Evolutionary conservation across 2,888 invertebrate genomes (phyloP), one percentile per base, ranked within the genome.

Genomic region (Lasioglossum calceatum): DNA sequence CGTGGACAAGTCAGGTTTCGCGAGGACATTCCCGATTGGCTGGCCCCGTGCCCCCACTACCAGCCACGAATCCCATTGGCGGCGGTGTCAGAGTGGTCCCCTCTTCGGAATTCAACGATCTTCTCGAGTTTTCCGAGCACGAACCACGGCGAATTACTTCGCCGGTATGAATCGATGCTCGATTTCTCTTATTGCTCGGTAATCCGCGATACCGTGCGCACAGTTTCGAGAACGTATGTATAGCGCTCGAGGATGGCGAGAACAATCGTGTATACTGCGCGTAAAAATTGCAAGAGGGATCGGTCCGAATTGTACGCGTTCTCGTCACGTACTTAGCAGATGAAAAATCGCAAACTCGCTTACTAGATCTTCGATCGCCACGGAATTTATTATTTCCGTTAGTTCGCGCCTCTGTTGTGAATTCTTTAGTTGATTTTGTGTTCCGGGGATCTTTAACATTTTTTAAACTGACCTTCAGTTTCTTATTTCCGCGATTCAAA

Each of bases 41-140:
- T 64, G 16, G n/a, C 16, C 54, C n/a, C 2, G 32, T 39, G 44
- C 10, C 72, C 72, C 36, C n/a, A 39, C 36, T 27, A 8, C 39
- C 23, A 23, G 23, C 1, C 75, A 84, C 79, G 86, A 84, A 86
- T 84, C 85, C 83, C 76, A 71, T 78, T 50, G 78, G 58, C 77
- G 81, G 27, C 58, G 23, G 58, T 32, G 27, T 36, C 16, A 1
- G 71, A 76, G 76, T 79, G 67, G 79, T n/a, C 72, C 64, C 82
- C 67, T 23, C 88, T 86, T 82, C 73, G 81, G 71, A 85, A 87
- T 86, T 87, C 89, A 82, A 87, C 82, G 82, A 88, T 90, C 88
- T 81, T 54, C 83, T 87, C 81, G 77, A 79, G 88, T 82, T 91
- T 88, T 86, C 88, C 84, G 54, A 39, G 83, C 84, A 82, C 88